phyloP scores from a whole-genome alignment of 2,888 invertebrate genomes.

The Lacanobia wlatinum region DNA sequence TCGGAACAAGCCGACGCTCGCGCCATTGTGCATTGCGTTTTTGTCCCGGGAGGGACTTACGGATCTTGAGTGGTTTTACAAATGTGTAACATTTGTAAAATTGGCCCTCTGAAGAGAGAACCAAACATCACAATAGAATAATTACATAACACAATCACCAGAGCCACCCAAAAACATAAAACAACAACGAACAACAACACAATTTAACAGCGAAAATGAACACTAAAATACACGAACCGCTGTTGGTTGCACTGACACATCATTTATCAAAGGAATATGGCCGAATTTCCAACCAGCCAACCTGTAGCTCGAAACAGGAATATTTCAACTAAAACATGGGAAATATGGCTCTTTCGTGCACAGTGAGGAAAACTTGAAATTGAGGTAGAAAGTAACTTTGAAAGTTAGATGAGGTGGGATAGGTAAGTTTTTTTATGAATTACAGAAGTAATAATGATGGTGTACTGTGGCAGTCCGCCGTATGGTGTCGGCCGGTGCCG shows the following conservation, averaged over 20 bases:
- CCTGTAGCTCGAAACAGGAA: constrained; percentile 58
- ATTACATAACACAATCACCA: constrained; percentile 5
- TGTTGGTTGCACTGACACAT: constrained; percentile 42
- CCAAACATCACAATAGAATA: background rate
- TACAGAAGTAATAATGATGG: constrained; percentile 19
- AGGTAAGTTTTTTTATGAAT: constrained; percentile 18
- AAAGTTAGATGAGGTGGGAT: constrained; percentile 31
- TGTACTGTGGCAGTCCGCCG: background rate
- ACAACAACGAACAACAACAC: constrained; percentile 16
- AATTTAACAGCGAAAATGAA: constrained; percentile 44
- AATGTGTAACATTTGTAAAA: no score
- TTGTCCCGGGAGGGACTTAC: no score
- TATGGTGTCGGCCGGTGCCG: no score
- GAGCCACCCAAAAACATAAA: constrained; percentile 7
- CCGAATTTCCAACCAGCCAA: constrained; percentile 35
- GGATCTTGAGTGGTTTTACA: no score
- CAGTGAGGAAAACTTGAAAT: constrained; percentile 47
- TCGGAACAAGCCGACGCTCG: no score
- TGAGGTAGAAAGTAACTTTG: constrained; percentile 38
- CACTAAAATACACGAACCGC: constrained; percentile 36
- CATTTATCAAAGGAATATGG: constrained; percentile 54
- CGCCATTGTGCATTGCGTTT: no score
- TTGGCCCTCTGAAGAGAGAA: background rate
- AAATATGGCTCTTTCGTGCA: constrained; percentile 29
- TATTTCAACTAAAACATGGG: constrained; percentile 48